Conservation (phyloP, 2,888 invertebrate genomes). For the Patella depressa region DNA sequence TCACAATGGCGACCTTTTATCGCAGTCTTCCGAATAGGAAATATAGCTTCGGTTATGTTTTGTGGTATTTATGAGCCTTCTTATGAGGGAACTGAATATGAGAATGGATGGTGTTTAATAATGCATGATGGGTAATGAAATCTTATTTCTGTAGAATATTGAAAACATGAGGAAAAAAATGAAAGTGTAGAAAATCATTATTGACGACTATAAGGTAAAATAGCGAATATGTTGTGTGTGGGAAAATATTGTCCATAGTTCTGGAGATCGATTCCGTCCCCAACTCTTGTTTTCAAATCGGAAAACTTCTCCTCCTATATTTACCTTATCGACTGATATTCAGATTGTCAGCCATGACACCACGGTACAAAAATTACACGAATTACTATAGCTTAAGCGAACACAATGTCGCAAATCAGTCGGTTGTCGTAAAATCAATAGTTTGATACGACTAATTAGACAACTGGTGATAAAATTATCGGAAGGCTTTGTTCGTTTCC, state of each 20-base stretch:
- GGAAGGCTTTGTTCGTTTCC: not conserved
- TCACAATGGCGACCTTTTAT: too few relatives aligned
- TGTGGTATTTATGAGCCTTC: too few relatives aligned
- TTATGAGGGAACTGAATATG: too few relatives aligned
- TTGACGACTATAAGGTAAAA: not conserved
- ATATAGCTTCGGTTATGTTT: too few relatives aligned
- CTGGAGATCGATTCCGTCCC: not conserved
- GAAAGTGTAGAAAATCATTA: not conserved
- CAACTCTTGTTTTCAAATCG: slow-evolving; percentile 1
- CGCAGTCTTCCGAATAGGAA: too few relatives aligned
- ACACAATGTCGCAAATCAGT: not conserved
- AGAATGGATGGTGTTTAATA: not conserved
- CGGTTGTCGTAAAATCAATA: slow-evolving; percentile 9
- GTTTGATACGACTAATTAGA: not conserved
- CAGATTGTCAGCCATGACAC: not conserved
- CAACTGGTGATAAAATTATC: not conserved
- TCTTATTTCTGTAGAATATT: not conserved
- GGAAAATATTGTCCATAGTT: not conserved
- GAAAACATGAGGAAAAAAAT: not conserved
- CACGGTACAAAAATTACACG: not conserved
- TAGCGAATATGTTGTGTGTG: not conserved
- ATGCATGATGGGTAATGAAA: slow-evolving; percentile 9
- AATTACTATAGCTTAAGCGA: not conserved
- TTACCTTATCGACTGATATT: not conserved
- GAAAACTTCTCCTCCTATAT: slow-evolving; percentile 5